Evolutionary conservation across 1,140 invertebrate genomes (phyloP).

Genomic region (Brachionus manjavacas): DNA sequence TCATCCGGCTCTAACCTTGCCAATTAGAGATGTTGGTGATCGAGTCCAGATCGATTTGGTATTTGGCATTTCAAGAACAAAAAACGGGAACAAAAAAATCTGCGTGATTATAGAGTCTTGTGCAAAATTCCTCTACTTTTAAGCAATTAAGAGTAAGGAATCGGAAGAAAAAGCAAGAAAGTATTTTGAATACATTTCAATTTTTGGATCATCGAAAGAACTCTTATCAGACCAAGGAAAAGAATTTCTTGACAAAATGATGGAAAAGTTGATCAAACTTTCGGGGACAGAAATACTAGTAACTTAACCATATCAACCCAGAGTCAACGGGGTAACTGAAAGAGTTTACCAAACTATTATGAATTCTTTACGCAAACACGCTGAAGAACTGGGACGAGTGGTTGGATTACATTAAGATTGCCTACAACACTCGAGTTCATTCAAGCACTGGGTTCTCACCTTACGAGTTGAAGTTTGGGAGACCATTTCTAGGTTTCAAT

Average conservation of each 20-base stretch:
- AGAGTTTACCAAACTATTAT: conserved; percentile 17
- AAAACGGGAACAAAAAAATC: not conserved
- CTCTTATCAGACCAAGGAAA: conserved; percentile 10
- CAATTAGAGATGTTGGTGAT: not conserved
- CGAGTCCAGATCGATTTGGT: not conserved
- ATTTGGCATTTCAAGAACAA: not conserved
- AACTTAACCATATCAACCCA: conserved; percentile 28
- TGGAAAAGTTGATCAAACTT: not conserved
- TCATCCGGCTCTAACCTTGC: not conserved
- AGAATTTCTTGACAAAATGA: conserved; percentile 7
- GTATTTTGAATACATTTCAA: not conserved
- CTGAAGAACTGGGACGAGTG: not conserved
- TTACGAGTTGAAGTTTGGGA: not conserved
- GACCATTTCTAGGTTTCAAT: too few relatives aligned
- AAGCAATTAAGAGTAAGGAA: not conserved
- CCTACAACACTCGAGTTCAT: not conserved
- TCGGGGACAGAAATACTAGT: not conserved
- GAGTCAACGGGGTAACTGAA: not conserved
- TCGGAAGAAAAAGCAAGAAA: not conserved
- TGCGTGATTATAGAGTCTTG: not conserved
- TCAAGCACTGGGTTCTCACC: not conserved
- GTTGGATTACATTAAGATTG: not conserved
- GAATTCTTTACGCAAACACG: not conserved
- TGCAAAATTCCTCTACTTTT: not conserved
- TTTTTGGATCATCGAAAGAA: conserved; percentile 5